Evolutionary conservation across 2,113 vertebrate genomes (phyloP).

Genomic region (Python bivittatus): DNA sequence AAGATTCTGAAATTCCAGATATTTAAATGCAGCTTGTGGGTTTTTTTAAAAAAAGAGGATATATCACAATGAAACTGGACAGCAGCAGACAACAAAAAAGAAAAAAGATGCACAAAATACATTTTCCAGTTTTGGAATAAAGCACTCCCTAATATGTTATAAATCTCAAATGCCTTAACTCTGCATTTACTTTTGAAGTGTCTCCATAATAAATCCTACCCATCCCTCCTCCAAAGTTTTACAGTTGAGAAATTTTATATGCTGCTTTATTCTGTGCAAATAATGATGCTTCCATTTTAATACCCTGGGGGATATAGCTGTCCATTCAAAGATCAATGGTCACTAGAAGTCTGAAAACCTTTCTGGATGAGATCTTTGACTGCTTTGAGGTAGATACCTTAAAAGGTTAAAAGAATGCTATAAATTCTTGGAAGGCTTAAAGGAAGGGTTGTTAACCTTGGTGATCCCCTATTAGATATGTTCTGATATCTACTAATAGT

Average conservation of each 20-base stretch:
- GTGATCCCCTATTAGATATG: conserved; percentile 40
- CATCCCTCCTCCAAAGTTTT: conserved; percentile 48
- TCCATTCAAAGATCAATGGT: conserved; percentile 67
- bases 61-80: neutral
- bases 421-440: conserved; percentile 54
- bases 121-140: conserved; percentile 17
- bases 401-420: conserved; percentile 63
- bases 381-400: conserved; percentile 70
- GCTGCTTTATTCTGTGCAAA: conserved; percentile 66
- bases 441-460: conserved; percentile 56
- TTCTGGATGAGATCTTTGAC: conserved; percentile 67
- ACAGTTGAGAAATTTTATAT: conserved; percentile 62
- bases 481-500: conserved; percentile 27
- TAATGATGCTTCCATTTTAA: conserved; percentile 68
- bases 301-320: conserved; percentile 59
- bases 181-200: conserved; percentile 42
- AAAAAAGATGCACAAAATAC: conserved; percentile 14
- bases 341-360: conserved; percentile 62
- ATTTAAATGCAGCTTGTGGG: neutral
- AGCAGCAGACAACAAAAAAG: neutral
- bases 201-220: conserved; percentile 22
- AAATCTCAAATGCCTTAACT: conserved; percentile 6
- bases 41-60: neutral
- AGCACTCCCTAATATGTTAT: neutral
- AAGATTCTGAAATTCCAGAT: neutral